Conservation (phyloP, 2,113 vertebrate species). For the Canis aureus region DNA sequence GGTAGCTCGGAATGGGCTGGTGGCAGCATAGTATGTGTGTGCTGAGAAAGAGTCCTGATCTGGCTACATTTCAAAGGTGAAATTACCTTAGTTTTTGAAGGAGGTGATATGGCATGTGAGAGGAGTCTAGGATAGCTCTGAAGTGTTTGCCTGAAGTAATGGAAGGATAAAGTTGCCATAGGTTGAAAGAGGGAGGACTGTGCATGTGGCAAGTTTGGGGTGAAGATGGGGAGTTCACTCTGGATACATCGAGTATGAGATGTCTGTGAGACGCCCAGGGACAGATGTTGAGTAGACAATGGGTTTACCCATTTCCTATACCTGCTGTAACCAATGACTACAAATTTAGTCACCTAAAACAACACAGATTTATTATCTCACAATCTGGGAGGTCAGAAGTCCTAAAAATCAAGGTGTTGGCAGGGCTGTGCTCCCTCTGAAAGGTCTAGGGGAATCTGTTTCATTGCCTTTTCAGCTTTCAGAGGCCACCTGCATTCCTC, state of each 20-base stretch:
- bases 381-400: background rate
- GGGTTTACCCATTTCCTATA: background rate
- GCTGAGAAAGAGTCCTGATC: background rate
- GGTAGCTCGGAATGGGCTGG: background rate
- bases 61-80: background rate
- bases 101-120: fast-evolving
- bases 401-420: background rate
- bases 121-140: fast-evolving
- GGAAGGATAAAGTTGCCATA: background rate
- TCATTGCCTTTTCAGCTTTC: background rate
- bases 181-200: background rate
- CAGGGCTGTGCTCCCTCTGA: background rate
- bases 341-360: background rate
- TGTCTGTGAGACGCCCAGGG: background rate
- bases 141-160: background rate
- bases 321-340: too few relatives aligned
- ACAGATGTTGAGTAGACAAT: background rate
- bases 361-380: background rate
- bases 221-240: background rate
- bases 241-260: fast-evolving
- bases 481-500: background rate
- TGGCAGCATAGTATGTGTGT: fast-evolving
- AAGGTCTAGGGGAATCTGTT: background rate
- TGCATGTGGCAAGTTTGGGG: background rate
- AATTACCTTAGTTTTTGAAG: background rate